A percentile compares a stretch with the other conserved stretches of the same genome.
These are phyloP conservation scores for Pseudomyrmex gracilis DNA, from an alignment of 1,140 invertebrate species.

Conservation along the genomic window DNA sequence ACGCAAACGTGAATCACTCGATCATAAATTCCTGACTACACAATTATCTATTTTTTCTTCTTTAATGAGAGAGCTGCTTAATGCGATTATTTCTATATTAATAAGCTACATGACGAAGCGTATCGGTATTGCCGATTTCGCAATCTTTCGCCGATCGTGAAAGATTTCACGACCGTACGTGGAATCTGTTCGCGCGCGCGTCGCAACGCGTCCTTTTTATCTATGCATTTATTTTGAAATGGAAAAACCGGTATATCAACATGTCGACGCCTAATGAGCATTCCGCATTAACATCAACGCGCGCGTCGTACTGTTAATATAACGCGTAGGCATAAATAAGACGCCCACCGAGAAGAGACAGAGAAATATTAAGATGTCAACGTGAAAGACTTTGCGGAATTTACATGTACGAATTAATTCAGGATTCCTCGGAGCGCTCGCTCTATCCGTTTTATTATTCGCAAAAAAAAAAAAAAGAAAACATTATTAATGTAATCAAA, in stretches of 20 bases:
- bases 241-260: not conserved
- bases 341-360: not conserved
- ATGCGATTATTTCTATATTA: constrained; percentile 27
- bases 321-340: not conserved
- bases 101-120: not conserved
- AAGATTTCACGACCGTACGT: constrained; percentile 11
- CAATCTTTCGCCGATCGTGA: not conserved
- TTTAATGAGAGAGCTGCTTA: not conserved
- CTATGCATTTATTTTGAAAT: not conserved
- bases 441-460: too few species aligned
- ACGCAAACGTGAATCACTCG: constrained; percentile 7
- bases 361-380: too few species aligned
- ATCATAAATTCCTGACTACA: constrained; percentile 10
- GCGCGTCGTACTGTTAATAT: not conserved
- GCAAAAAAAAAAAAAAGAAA: too few species aligned
- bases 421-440: too few species aligned
- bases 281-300: not conserved
- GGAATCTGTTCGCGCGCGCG: constrained; percentile 1
- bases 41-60: not conserved
- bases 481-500: too few species aligned
- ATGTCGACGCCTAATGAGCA: not conserved
- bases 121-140: not conserved
- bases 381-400: too few species aligned
- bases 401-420: too few species aligned
- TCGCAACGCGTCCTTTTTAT: not conserved